These are phyloP conservation scores for Apodemus sylvaticus DNA, from an alignment of 2,113 vertebrate species.

Conservation along the genomic window DNA sequence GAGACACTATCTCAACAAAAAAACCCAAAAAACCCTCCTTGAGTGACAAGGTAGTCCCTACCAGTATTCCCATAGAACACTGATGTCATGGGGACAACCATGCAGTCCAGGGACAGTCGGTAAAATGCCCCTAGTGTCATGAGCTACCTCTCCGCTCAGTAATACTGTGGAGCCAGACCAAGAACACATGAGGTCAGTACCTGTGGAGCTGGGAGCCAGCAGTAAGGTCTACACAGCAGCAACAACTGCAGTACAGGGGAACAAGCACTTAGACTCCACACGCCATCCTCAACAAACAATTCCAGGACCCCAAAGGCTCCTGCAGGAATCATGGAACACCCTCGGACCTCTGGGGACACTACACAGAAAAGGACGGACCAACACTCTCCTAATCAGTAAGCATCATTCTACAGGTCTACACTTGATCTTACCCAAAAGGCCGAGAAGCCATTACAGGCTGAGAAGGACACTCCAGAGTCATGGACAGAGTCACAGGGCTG, in stretches of 20 bases:
- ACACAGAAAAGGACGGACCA: background rate
- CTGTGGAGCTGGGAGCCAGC: background rate
- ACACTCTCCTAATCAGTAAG: background rate
- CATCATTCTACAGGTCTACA: rapidly evolving
- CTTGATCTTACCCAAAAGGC: too few species aligned
- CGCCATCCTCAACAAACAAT: background rate
- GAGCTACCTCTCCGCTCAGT: background rate
- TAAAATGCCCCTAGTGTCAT: background rate
- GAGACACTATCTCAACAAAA: background rate
- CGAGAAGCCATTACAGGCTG: too few species aligned
- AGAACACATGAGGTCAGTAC: background rate
- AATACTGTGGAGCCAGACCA: background rate
- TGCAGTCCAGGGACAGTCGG: background rate
- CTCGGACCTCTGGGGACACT: background rate
- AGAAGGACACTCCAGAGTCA: rapidly evolving
- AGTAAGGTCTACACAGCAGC: background rate
- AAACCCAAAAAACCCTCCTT: too few species aligned
- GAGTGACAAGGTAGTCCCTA: background rate
- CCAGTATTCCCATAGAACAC: background rate
- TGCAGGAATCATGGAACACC: background rate
- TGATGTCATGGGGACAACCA: background rate
- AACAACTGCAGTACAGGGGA: background rate
- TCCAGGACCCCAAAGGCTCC: background rate
- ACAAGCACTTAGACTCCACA: too few species aligned
- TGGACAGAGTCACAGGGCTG: rapidly evolving